Base-by-base conservation (phyloP, 2,797 vertebrate genomes). In the Scarus forsteni region DNA sequence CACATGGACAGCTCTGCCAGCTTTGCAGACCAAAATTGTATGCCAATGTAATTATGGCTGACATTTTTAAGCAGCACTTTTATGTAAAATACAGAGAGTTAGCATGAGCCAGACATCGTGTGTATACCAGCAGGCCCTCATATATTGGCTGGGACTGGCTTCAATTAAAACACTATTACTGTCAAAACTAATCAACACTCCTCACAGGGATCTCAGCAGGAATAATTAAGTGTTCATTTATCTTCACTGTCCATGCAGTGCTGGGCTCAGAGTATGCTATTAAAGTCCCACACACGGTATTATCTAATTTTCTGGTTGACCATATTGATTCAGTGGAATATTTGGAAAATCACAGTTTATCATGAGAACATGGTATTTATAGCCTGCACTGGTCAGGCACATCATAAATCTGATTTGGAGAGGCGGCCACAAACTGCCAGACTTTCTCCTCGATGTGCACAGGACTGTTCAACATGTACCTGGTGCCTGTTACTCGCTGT, bases 131-230 rank as follows among this genome's bases (percentile, higher is more conserved):
- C 44, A 39, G 66, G 63, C 85, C 80, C 81, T 74, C 89, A 80
- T 90, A 77, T 73, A 75, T 92, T 70, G 88, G 85, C 87, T 40
- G 48, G 57, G 86, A 57, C 90, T 93, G 92, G 85, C 87, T 93
- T 88, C 85, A 90, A 93, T 94, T 93, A 93, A 93, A 93, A 92
- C 88, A 64, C 87, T 79, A 92, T 93, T 91, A 92, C 90, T 93
- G 92, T 92, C 91, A 91, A 77, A 89, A 76, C 77, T 79, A 89
- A 93, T 93, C 92, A 88, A 90, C 88, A 89, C 88, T 83, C 81
- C 70, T 70, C 71, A 19, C 35, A 57, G 63, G 72, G 84, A 89
- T 81, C 79, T 82, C 89, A 77, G 77, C 85, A 80, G 80, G 74
- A 88, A 81, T 87, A 93, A 92, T 93, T 85, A 89, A 84, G 78